These are phyloP conservation scores for Datnioides undecimradiatus DNA, from an alignment of 2,113 vertebrate genomes.

Conservation along the genomic window DNA sequence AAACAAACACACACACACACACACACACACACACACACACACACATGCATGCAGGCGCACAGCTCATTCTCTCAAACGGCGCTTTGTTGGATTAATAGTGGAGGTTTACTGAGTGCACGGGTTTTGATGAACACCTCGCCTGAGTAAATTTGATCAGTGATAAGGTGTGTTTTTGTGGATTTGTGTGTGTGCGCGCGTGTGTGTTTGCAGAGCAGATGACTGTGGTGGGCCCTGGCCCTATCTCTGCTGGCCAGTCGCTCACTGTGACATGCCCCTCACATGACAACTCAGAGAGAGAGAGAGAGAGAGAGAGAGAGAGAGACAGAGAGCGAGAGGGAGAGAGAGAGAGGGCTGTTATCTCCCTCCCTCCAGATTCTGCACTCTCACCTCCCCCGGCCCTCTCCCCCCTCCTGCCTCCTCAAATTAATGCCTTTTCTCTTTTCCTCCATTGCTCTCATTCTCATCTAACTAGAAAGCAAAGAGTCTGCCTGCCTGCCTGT, in stretches of 20 bases:
- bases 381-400: constrained; percentile 3
- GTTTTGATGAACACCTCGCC: constrained; percentile 64
- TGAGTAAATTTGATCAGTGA: constrained; percentile 68
- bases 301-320: constrained; percentile 29
- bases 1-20: background rate
- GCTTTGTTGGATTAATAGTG: constrained; percentile 41
- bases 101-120: constrained; percentile 28
- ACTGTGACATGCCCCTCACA: constrained; percentile 60
- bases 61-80: constrained; percentile 24
- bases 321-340: constrained; percentile 33
- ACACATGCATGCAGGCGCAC: background rate
- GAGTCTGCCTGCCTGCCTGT: no score
- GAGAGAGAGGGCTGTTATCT: constrained; percentile 63
- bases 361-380: constrained; percentile 64
- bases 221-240: constrained; percentile 50
- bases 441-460: background rate
- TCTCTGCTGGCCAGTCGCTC: constrained; percentile 66
- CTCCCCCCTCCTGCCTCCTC: background rate
- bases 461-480: no score
- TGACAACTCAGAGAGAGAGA: constrained; percentile 48
- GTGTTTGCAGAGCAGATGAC: constrained; percentile 67
- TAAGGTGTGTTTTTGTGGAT: constrained; percentile 58
- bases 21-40: background rate
- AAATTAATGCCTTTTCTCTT: constrained; percentile 10
- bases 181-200: constrained; percentile 2